phyloP scores from a whole-genome alignment of 2,113 vertebrate genomes.

The Rana temporaria region DNA sequence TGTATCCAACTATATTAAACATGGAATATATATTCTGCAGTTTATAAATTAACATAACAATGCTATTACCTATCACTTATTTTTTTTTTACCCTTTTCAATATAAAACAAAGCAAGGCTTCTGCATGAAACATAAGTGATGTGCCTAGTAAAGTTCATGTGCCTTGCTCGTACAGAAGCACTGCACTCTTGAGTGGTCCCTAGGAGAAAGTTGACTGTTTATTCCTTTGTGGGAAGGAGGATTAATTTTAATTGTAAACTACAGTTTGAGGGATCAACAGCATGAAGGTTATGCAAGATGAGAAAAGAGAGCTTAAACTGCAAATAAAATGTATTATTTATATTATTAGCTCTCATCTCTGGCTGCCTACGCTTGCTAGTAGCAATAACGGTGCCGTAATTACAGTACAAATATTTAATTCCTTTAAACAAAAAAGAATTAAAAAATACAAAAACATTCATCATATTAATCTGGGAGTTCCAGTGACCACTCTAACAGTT shows the following conservation, averaged over 20 bases:
- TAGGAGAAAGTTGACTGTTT: background rate
- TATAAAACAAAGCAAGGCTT: background rate
- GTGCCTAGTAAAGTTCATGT: background rate
- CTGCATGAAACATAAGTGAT: background rate
- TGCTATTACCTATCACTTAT: slow-evolving; percentile 12
- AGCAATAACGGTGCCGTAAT: background rate
- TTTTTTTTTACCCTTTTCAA: background rate
- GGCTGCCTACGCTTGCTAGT: background rate
- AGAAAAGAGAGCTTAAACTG: background rate
- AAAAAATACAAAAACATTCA: background rate
- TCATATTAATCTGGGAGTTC: background rate
- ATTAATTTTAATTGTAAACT: too few species aligned
- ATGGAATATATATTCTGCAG: slow-evolving; percentile 13
- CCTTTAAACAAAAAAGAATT: background rate
- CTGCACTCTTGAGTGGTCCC: background rate
- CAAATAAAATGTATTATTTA: background rate
- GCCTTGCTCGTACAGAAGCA: too few species aligned
- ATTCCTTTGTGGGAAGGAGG: background rate
- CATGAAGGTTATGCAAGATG: background rate
- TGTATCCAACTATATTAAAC: background rate
- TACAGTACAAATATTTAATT: background rate
- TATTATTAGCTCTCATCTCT: background rate
- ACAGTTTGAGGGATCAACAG: too few species aligned
- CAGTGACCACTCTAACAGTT: background rate
- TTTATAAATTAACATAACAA: slow-evolving; percentile 27